Evolutionary conservation across 2,888 invertebrate genomes (phyloP), one percentile per base, ranked within the genome.

Genomic region (Drosophila limbata): DNA sequence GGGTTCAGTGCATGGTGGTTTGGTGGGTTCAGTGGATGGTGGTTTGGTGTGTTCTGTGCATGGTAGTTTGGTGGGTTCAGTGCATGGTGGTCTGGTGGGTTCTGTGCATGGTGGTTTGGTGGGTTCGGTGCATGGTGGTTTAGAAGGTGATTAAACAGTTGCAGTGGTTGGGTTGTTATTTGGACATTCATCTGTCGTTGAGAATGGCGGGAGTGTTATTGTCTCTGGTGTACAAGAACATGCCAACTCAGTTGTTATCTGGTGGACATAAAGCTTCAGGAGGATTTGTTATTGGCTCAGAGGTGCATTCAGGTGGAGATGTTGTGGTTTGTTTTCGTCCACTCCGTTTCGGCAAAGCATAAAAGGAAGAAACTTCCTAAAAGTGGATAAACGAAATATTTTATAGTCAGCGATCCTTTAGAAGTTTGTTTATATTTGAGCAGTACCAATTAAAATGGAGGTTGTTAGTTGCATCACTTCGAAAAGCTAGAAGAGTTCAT

Each of bases 381-480:
- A 64, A 42, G 11, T 37, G 47, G 4, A 31, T 15, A 4, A 31
- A 10, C 15, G 21, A 1, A 59, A 28, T 25, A 19, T 9, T 51
- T 8, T 4, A 37, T 35, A 4, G 21, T 13, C 0, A 15, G 9
- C 10, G 21, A n/a, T 40, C 8, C 11, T 17, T n/a, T 1, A 31
- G 10, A 5, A 28, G 1, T 35, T 15, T 13, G 8, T 0, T 8
- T 3, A 0, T 11, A 4, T 19, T 21, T n/a, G n/a, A 17, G 13
- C 31, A 50, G 13, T 68, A 68, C 56, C 56, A 45, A 66, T 45
- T 19, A 39, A 33, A 28, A 33, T 13, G 17, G 4, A 1, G 8
- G 39, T 47, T 28, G 57, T 11, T 35, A 66, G 13, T 40, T 57
- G 50, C 68, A 68, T 68, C 5, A 4, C 65, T 35, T 19, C 13